A percentile compares a stretch with the other conserved stretches of the same genome.
Evolutionary conservation across 2,888 invertebrate genomes (phyloP).

Genomic region (Pimpla rufipes): DNA sequence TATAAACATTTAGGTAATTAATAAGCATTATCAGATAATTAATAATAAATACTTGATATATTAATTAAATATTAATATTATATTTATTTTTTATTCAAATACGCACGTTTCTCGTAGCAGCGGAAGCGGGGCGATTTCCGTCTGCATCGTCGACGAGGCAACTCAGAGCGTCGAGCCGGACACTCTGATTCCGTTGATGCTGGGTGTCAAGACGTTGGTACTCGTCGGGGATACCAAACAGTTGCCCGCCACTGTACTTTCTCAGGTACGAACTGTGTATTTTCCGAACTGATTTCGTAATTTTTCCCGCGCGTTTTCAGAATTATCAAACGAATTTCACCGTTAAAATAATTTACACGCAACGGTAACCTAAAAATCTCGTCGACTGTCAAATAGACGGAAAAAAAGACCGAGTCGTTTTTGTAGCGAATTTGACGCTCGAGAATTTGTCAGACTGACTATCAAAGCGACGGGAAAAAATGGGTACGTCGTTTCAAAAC

Average conservation of each 20-base stretch:
- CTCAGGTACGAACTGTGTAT: slow-evolving; percentile 9
- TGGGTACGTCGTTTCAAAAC: no score
- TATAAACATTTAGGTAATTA: slow-evolving; percentile 77
- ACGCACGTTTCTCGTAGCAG: slow-evolving; percentile 42
- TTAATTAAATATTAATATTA: no score
- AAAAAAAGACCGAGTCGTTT: no score
- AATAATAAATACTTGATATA: no score
- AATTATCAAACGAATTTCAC: no score
- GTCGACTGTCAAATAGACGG: no score
- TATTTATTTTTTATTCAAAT: slow-evolving; percentile 12
- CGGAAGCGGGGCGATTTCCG: slow-evolving; percentile 72
- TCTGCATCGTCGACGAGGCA: slow-evolving; percentile 94
- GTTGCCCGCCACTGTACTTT: slow-evolving; percentile 90
- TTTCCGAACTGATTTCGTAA: no score
- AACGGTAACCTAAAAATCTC: background rate
- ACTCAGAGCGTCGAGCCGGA: slow-evolving; percentile 95
- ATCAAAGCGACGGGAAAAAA: no score
- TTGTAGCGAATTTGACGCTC: no score
- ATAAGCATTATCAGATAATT: slow-evolving; percentile 6
- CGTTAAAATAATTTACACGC: background rate
- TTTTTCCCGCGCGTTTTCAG: no score
- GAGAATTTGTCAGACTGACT: no score
- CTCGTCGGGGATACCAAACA: slow-evolving; percentile 94
- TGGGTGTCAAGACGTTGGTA: slow-evolving; percentile 91
- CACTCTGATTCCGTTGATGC: slow-evolving; percentile 91